Percentiles rank a stretch among this genome's conserved stretches.
Conservation (phyloP, 2,113 vertebrate species). For the Bostrychus sinensis region DNA sequence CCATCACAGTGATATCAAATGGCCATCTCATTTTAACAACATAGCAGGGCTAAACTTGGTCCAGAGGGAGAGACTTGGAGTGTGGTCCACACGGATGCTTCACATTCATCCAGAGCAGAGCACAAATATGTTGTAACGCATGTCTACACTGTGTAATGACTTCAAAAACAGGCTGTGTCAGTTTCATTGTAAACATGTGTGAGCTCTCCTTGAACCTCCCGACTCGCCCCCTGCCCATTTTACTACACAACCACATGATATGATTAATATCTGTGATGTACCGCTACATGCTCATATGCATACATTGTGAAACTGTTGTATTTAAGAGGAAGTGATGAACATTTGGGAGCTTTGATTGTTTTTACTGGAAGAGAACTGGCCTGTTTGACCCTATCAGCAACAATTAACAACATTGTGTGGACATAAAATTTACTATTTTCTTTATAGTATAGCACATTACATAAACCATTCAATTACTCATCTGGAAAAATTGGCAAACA, state of each 20-base stretch:
- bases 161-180: slow-evolving; percentile 26
- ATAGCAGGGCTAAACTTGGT: slow-evolving; percentile 68
- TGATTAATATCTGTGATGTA: slow-evolving; percentile 53
- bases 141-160: slow-evolving; percentile 21
- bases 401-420: slow-evolving; percentile 53
- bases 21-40: slow-evolving; percentile 62
- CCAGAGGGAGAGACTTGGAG: slow-evolving; percentile 40
- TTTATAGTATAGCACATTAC: not conserved
- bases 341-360: no score
- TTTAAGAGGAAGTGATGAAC: slow-evolving; percentile 51
- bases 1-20: slow-evolving; percentile 65
- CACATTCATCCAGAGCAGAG: slow-evolving; percentile 36
- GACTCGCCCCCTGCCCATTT: slow-evolving; percentile 1
- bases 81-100: slow-evolving; percentile 36
- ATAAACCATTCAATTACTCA: not conserved
- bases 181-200: slow-evolving; percentile 35
- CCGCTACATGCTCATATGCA: slow-evolving; percentile 55
- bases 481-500: not conserved
- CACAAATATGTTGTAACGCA: slow-evolving; percentile 37
- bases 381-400: slow-evolving; percentile 36
- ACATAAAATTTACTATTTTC: slow-evolving; percentile 43
- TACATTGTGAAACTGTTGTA: slow-evolving; percentile 51
- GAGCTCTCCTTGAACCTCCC: slow-evolving; percentile 29
- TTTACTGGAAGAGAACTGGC: slow-evolving; percentile 53
- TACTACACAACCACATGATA: slow-evolving; percentile 14